Percentiles rank a stretch among this genome's conserved stretches.
These are phyloP conservation scores for Aphelocoma coerulescens DNA, from an alignment of 2,113 vertebrate species.

Conservation along the genomic window DNA sequence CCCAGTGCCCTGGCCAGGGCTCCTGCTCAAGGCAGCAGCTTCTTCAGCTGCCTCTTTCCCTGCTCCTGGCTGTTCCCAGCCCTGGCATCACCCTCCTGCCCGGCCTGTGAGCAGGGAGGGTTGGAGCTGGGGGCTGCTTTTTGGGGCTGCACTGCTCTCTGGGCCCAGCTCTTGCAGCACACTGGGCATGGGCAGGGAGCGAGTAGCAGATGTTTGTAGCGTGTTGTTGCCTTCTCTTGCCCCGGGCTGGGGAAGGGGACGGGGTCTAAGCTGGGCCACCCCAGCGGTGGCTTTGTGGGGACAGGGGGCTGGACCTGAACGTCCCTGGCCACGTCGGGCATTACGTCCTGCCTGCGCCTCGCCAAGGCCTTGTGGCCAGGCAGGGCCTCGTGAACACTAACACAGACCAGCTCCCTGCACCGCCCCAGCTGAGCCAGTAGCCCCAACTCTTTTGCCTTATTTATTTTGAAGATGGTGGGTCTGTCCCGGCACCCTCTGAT, in stretches of 20 bases:
- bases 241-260: neutral
- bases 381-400: constrained; percentile 32
- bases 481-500: neutral
- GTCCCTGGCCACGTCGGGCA: neutral
- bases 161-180: neutral
- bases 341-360: neutral
- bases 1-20: neutral
- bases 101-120: neutral
- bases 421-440: constrained; percentile 32
- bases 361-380: neutral
- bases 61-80: neutral
- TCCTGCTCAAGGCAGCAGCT: neutral
- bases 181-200: accelerated
- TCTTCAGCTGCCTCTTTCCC: neutral
- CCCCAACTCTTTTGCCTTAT: constrained; percentile 37
- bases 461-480: constrained; percentile 28
- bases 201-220: neutral
- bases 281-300: neutral
- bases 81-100: neutral
- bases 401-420: neutral
- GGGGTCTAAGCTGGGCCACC: neutral
- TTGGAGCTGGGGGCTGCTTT: neutral
- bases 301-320: neutral
- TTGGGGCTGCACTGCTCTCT: neutral
- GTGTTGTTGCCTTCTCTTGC: constrained; percentile 47